Evolutionary conservation across 2,113 vertebrate species (phyloP).

Genomic region (Stigmatopora argus): DNA sequence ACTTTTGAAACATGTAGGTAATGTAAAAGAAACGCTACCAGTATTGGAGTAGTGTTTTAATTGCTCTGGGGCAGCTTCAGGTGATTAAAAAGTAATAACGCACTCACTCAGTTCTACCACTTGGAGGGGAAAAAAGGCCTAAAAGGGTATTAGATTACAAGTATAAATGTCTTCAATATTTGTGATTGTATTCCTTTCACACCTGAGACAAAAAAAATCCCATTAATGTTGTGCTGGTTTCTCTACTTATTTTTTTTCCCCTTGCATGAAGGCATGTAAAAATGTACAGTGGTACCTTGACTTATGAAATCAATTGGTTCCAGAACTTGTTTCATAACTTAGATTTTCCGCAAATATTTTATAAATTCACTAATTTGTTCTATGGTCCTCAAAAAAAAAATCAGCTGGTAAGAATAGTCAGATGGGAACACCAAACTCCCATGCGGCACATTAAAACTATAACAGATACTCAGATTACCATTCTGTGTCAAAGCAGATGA

Average conservation of each 20-base stretch:
- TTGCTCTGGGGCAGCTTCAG: not conserved
- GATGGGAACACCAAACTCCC: no score
- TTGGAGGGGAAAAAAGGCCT: not conserved
- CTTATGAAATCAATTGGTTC: no score
- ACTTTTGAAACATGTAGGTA: not conserved
- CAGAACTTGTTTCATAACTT: no score
- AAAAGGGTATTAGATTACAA: slow-evolving; percentile 2
- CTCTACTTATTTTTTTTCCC: not conserved
- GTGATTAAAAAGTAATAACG: slow-evolving; percentile 10
- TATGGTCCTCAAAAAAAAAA: no score
- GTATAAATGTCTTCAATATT: slow-evolving; percentile 7
- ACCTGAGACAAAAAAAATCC: not conserved
- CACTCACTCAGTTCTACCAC: not conserved
- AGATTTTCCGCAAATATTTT: no score
- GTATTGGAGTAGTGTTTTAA: not conserved
- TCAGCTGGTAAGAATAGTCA: no score
- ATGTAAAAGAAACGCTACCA: not conserved
- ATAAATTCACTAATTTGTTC: no score
- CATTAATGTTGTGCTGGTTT: not conserved
- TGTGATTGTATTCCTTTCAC: not conserved
- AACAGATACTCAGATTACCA: no score
- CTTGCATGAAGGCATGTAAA: not conserved
- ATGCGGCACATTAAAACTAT: no score
- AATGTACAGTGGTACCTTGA: not conserved
- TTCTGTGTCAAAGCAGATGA: no score